phyloP scores from a whole-genome alignment of 1,140 invertebrate genomes.

The Rhizoglyphus robini region DNA sequence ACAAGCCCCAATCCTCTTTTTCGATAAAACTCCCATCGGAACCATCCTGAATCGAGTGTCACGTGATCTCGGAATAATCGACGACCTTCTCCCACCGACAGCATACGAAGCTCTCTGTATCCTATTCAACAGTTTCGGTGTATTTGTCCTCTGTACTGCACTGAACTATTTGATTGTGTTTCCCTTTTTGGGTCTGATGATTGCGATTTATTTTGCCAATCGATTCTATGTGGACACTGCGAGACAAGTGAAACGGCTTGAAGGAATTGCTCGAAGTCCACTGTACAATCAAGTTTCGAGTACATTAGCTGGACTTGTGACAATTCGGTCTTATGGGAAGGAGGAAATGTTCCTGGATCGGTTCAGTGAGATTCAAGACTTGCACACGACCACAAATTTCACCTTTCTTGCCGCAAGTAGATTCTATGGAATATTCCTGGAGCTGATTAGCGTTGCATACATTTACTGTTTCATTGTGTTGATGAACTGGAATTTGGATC shows the following conservation, averaged over 20 bases:
- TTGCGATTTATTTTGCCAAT: constrained; percentile 56
- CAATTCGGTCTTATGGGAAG: constrained; percentile 37
- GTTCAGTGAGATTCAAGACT: constrained; percentile 42
- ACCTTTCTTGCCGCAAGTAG: constrained; percentile 42
- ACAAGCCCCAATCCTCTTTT: constrained; percentile 68
- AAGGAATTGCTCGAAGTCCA: constrained; percentile 35
- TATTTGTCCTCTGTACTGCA: not conserved
- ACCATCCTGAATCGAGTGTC: constrained; percentile 23
- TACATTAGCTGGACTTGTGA: constrained; percentile 38
- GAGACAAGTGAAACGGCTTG: constrained; percentile 66
- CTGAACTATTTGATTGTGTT: constrained; percentile 10
- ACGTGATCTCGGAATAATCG: constrained; percentile 22
- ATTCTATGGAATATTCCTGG: not conserved
- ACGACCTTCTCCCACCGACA: constrained; percentile 22
- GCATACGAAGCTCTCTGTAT: constrained; percentile 55
- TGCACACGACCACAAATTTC: constrained; percentile 56
- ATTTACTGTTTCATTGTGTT: not conserved
- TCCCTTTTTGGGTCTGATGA: constrained; percentile 49
- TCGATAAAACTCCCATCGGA: constrained; percentile 60
- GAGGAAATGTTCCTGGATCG: constrained; percentile 50
- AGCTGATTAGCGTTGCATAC: not conserved
- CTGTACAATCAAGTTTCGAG: constrained; percentile 41
- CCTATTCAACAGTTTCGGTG: constrained; percentile 3
- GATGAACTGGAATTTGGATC: not conserved
- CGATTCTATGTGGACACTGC: constrained; percentile 64